Evolutionary conservation across 1,140 invertebrate genomes (phyloP), one percentile per base, ranked within the genome.

Genomic region (Semibalanus balanoides): DNA sequence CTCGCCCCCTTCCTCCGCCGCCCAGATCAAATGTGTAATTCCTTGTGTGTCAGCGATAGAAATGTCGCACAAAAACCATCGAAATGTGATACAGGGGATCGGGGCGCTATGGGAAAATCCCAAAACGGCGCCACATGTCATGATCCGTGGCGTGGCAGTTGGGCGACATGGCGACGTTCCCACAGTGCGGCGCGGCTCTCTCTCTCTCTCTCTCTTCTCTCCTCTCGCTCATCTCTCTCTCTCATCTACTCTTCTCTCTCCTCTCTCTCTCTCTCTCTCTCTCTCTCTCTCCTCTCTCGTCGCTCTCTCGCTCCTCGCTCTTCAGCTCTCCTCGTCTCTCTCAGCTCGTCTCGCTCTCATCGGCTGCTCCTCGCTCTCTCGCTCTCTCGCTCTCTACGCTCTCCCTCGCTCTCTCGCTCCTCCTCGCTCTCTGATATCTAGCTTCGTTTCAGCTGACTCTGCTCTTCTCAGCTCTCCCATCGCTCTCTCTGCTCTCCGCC

Each of bases 41-140:
- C 51, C 51, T 64, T 64, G 51, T 64, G 51, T 64, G 51, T 64
- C 51, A 64, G 51, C 51, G 51, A 64, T 64, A 64, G 51, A 64
- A 64, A 64, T 64, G 51, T 64, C 51, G 51, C 51, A 64, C 51
- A 64, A 64, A 64, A 64, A 64, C 51, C 51, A 64, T 64, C 51
- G 51, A 64, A 64, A 64, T 64, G 51, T 64, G 51, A 64, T 25
- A 64, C 51, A 11, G 51, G 11, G 22, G 51, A 22, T 64, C 51
- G 51, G 51, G 1, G 51, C 51, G 51, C 51, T 25, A 64, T 64
- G 51, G 51, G 51, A 64, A 64, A 64, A 64, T 64, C 51, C 51
- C 22, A 25, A 64, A 64, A 64, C 51, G 51, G 1, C 51, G 51
- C 51, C 51, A 64, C 14, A 64, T 64, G 51, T 64, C 51, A 64